Evolutionary conservation across 2,113 vertebrate species (phyloP).

Genomic region (Caretta caretta): DNA sequence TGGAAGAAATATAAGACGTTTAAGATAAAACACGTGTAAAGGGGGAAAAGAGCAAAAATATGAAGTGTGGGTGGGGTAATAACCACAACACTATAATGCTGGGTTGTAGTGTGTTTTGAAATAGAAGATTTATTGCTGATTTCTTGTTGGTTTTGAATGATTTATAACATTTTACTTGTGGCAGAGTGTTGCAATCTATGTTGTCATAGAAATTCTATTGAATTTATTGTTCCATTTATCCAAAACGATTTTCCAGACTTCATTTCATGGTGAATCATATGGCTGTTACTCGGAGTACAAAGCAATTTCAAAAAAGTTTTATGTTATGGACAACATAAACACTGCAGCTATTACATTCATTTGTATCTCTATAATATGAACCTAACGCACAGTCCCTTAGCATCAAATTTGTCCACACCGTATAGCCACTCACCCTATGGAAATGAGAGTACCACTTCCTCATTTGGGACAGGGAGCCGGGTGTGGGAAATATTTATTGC

Average conservation of each 20-base stretch:
- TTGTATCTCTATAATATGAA: conserved; percentile 77
- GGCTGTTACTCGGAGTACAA: conserved; percentile 83
- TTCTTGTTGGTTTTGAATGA: conserved; percentile 84
- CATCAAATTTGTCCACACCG: conserved; percentile 21
- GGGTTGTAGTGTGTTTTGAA: conserved; percentile 72
- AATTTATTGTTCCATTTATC: conserved; percentile 90
- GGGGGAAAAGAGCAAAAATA: conserved; percentile 44
- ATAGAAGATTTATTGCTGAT: conserved; percentile 77
- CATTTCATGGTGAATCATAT: conserved; percentile 90
- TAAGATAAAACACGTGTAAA: conserved; percentile 19
- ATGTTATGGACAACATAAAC: conserved; percentile 79
- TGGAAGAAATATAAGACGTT: conserved; percentile 31
- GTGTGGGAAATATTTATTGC: conserved; percentile 31
- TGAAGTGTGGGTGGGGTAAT: conserved; percentile 62
- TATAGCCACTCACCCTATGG: conserved; percentile 17
- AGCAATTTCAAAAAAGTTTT: conserved; percentile 84
- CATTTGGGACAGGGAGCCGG: background rate
- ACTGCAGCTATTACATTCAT: conserved; percentile 76
- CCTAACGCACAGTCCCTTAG: conserved; percentile 45
- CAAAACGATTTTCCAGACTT: conserved; percentile 90
- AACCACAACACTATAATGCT: conserved; percentile 71
- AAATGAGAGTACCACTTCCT: conserved; percentile 19
- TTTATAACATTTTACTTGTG: conserved; percentile 86
- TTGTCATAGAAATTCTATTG: conserved; percentile 90
- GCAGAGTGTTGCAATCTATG: conserved; percentile 81